Conservation (phyloP, 2,888 invertebrate genomes). For the Mythimna lalbum region DNA sequence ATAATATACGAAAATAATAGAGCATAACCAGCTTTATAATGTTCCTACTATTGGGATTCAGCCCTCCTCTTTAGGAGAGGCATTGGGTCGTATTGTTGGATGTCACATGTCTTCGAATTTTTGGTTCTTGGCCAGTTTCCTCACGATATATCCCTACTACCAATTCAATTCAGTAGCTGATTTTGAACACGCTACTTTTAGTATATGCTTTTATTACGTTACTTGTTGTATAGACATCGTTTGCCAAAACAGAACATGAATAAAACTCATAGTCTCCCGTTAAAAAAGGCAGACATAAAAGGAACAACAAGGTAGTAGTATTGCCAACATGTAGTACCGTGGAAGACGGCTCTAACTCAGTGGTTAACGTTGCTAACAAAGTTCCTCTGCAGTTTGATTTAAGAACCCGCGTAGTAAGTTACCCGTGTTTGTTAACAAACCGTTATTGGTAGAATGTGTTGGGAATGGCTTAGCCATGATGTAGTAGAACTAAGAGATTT, state of each 20-base stretch:
- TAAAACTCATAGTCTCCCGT: constrained; percentile 1
- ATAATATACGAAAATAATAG: too few relatives aligned
- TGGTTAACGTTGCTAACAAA: constrained; percentile 68
- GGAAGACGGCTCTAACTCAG: constrained; percentile 52
- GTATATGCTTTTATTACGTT: too few relatives aligned
- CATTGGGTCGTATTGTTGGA: too few relatives aligned
- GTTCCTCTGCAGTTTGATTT: constrained; percentile 73
- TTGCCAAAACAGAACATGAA: not conserved
- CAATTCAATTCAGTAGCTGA: too few relatives aligned
- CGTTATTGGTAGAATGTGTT: constrained; percentile 42
- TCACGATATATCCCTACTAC: too few relatives aligned
- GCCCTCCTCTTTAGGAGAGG: too few relatives aligned
- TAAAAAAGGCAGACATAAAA: constrained; percentile 35
- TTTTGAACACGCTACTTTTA: too few relatives aligned
- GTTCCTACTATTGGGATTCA: too few relatives aligned
- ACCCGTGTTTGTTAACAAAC: constrained; percentile 66
- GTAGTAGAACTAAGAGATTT: not conserved
- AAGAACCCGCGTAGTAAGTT: constrained; percentile 64
- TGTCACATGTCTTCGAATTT: too few relatives aligned
- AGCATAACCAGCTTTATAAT: too few relatives aligned
- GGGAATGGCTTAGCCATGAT: constrained; percentile 5
- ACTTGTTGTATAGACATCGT: not conserved
- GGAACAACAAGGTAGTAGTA: constrained; percentile 27
- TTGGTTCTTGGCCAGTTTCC: too few relatives aligned
- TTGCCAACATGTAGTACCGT: constrained; percentile 49